A percentile compares a stretch with the other conserved stretches of the same genome.
Evolutionary conservation across 2,113 vertebrate species (phyloP).

Genomic region (Dromas ardeola): DNA sequence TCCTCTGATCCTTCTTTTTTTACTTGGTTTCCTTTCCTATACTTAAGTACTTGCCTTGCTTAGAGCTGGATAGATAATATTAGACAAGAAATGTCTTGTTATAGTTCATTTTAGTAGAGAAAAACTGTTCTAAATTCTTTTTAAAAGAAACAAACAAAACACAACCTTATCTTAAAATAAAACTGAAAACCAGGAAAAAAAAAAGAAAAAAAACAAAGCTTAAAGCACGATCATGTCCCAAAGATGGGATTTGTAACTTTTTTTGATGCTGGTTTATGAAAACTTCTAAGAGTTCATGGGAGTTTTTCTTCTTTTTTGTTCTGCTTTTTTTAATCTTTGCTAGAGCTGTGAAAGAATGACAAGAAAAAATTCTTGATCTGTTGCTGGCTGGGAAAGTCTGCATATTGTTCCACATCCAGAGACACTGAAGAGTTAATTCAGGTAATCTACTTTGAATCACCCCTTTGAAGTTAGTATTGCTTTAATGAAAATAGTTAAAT

Average conservation of each 20-base stretch:
- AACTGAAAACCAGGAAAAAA: neutral
- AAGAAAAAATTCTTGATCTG: neutral
- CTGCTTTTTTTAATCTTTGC: neutral
- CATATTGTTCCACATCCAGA: neutral
- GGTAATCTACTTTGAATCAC: neutral
- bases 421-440: neutral
- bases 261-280: neutral
- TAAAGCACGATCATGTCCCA: neutral
- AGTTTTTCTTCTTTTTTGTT: neutral
- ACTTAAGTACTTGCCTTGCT: neutral
- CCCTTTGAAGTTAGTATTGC: neutral
- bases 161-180: neutral
- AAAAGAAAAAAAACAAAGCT: neutral
- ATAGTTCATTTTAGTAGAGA: neutral
- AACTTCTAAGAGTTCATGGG: neutral
- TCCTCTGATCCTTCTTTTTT: neutral
- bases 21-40: neutral
- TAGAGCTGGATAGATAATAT: neutral
- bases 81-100: neutral
- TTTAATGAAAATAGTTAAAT: neutral
- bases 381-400: neutral
- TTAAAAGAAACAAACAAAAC: neutral
- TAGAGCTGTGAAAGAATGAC: neutral
- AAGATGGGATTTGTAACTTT: neutral
- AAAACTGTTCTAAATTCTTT: neutral